Base-by-base conservation (phyloP, 2,888 invertebrate species). In the Coelopa pilipes region DNA sequence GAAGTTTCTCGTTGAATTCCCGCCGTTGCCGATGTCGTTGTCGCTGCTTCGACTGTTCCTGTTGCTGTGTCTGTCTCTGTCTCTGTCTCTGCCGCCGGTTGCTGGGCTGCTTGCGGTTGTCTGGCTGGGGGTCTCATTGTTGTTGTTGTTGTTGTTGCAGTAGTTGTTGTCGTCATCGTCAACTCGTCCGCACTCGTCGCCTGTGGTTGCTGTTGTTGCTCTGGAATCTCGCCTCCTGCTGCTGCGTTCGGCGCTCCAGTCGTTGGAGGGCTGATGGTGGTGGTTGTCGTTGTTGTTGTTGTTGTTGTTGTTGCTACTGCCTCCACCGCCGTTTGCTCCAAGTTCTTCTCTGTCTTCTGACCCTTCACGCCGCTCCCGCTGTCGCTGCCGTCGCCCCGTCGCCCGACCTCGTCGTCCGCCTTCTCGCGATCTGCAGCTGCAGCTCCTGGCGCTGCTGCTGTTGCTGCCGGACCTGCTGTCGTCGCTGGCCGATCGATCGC, bases 401-500 rank as follows among this genome's bases (percentile, higher is more conserved):
- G n/a, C n/a, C 34, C 34, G 34, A 34, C 7, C n/a, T 34, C 34
- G 4, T 34, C 34, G 34, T 34, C 34, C 34, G 7, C 7, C 34
- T 34, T 34, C 7, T 34, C 34, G 2, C 34, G 34, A 34, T 34
- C 34, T 34, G 34, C 34, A 24, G 57, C 66, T 47, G 59, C 63
- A 49, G 62, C 57, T 62, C 59, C 10, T 70, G 53, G 24, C 34
- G 57, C 66, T 47, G 59, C 63, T 57, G 62, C 57, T 62, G 59
- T 34, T 60, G 19, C 1, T 62, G 77, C 19, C 57, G 74, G 24
- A 63, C 73, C 11, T 71, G 72, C 75, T 77, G 76, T 80, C 78
- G 76, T 62, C 19, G 69, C 17, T 62, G 34, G 45, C 62, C 62
- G 59, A 4, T 34, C 34, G 7, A 7, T 34, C 7, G 34, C 7